Evolutionary conservation across 2,797 vertebrate genomes (phyloP).

Genomic region (Zalophus californianus): DNA sequence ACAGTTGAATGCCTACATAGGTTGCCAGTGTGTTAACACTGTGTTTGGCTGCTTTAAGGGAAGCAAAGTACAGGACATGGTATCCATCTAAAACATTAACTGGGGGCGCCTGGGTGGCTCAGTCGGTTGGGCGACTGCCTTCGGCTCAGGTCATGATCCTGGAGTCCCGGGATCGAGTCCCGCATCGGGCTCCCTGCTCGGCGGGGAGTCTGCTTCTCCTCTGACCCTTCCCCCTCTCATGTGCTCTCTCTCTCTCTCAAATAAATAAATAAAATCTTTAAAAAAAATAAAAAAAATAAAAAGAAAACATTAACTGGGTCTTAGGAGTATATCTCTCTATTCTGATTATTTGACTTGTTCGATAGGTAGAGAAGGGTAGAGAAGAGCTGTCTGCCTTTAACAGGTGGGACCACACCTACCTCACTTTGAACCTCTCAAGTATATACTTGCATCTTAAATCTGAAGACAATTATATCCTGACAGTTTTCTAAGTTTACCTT

Average conservation of each 20-base stretch:
- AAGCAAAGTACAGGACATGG: neutral
- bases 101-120: too few species aligned
- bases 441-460: neutral
- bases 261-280: too few species aligned
- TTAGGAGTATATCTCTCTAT: neutral
- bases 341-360: neutral
- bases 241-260: too few species aligned
- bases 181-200: too few species aligned
- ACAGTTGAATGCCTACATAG: neutral
- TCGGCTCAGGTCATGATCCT: too few species aligned
- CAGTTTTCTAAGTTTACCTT: neutral
- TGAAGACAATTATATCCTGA: neutral
- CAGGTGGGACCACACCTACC: neutral
- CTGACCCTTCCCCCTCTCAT: too few species aligned
- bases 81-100: neutral
- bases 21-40: neutral
- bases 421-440: neutral
- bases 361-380: neutral
- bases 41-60: neutral
- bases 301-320: neutral
- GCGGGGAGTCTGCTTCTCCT: too few species aligned
- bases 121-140: too few species aligned
- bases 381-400: neutral
- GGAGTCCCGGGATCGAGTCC: too few species aligned
- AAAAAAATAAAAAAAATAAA: too few species aligned